Evolutionary conservation across 2,797 vertebrate genomes (phyloP).

Genomic region (Manis crassicaudata): DNA sequence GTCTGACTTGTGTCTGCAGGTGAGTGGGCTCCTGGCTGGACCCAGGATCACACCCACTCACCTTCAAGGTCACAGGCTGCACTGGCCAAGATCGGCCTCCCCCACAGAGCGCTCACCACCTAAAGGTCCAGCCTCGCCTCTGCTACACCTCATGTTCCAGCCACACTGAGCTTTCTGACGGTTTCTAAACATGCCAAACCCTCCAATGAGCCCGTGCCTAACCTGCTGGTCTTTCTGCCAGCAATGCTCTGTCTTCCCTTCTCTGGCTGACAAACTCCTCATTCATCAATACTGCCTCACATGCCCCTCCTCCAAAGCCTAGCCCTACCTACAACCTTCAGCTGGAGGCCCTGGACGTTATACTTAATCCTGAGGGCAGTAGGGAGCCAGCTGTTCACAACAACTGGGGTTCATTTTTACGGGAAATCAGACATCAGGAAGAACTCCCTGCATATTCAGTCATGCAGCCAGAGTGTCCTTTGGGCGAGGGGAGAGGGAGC

Average conservation of each 20-base stretch:
- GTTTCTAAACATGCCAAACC: background rate
- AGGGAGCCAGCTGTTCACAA: background rate
- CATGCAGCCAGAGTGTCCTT: background rate
- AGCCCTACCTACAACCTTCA: background rate
- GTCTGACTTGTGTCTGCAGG: background rate
- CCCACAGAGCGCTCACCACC: fast-evolving
- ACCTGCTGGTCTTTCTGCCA: background rate
- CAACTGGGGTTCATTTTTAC: background rate
- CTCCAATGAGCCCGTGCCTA: background rate
- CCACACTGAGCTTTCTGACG: background rate
- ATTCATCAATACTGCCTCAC: background rate
- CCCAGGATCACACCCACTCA: background rate
- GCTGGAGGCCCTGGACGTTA: background rate
- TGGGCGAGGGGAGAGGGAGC: background rate
- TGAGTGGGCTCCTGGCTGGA: background rate
- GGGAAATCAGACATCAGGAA: background rate
- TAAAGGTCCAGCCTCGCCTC: background rate
- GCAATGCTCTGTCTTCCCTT: background rate
- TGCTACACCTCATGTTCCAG: background rate
- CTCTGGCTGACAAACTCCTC: background rate
- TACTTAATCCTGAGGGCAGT: background rate
- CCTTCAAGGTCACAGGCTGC: background rate
- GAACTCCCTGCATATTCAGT: background rate
- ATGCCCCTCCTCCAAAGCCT: background rate
- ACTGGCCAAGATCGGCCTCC: background rate